These are phyloP conservation scores for Stramonita haemastoma DNA, from an alignment of 2,888 invertebrate species.

Conservation along the genomic window DNA sequence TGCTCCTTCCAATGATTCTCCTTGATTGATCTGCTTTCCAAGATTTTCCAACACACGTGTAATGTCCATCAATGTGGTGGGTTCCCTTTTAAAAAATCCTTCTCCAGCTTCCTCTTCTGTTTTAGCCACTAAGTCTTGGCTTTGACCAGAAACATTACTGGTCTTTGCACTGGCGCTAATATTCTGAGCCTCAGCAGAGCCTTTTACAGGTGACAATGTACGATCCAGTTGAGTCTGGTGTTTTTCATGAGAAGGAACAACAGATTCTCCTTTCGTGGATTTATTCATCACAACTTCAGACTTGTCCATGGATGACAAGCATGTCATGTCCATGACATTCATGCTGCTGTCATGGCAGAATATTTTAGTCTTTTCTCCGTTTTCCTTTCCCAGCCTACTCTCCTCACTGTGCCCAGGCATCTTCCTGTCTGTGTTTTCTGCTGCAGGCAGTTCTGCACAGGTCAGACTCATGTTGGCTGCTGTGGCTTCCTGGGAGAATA, in stretches of 20 bases:
- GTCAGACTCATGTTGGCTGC: conserved; percentile 29
- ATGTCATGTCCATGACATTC: conserved; percentile 2
- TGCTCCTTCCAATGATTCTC: not conserved
- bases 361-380: not conserved
- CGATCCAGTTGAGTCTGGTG: not conserved
- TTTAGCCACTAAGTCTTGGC: not conserved
- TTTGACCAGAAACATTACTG: not conserved
- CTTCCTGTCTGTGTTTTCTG: not conserved
- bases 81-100: conserved; percentile 23
- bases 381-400: not conserved
- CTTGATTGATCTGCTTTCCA: not conserved
- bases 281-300: not conserved
- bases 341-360: not conserved
- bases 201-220: not conserved
- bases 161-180: too few relatives aligned
- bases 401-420: not conserved
- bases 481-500: not conserved
- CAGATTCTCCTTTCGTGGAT: not conserved
- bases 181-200: not conserved
- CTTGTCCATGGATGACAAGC: not conserved
- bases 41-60: conserved; percentile 14
- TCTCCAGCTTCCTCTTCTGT: not conserved
- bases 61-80: conserved; percentile 22
- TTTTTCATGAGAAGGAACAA: not conserved
- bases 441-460: not conserved